Evolutionary conservation across 2,113 vertebrate species (phyloP).

Genomic region (Baryphthengus martii): DNA sequence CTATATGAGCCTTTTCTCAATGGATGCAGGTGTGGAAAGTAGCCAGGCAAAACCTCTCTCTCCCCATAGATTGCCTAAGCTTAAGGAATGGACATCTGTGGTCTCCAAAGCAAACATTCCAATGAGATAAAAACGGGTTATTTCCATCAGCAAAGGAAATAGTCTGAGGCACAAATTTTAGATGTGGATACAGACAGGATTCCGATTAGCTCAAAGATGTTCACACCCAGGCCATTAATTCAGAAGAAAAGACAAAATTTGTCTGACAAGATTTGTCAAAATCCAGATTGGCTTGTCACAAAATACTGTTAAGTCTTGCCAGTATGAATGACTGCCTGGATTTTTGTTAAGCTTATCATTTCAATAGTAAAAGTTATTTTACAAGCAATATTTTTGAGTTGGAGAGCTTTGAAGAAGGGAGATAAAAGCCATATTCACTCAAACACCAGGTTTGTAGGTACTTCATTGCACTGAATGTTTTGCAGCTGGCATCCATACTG

Average conservation of each 20-base stretch:
- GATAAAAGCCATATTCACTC: background rate
- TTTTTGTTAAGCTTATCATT: background rate
- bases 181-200: background rate
- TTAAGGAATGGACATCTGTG: background rate
- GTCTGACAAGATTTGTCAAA: background rate
- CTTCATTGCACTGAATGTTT: background rate
- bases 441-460: background rate
- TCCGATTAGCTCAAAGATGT: background rate
- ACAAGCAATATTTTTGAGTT: background rate
- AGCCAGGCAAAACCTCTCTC: background rate
- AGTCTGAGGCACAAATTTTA: background rate
- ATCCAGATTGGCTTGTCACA: background rate
- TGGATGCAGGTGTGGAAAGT: background rate
- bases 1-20: background rate
- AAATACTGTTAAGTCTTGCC: background rate
- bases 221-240: background rate
- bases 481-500: background rate
- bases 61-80: background rate
- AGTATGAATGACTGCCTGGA: background rate
- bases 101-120: background rate
- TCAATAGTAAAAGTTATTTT: background rate
- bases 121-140: background rate
- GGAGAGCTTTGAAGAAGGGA: background rate
- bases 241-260: background rate
- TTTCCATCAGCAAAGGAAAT: slow-evolving; percentile 8